Conservation (phyloP, 2,888 invertebrate genomes). For the Ophion costatus region DNA sequence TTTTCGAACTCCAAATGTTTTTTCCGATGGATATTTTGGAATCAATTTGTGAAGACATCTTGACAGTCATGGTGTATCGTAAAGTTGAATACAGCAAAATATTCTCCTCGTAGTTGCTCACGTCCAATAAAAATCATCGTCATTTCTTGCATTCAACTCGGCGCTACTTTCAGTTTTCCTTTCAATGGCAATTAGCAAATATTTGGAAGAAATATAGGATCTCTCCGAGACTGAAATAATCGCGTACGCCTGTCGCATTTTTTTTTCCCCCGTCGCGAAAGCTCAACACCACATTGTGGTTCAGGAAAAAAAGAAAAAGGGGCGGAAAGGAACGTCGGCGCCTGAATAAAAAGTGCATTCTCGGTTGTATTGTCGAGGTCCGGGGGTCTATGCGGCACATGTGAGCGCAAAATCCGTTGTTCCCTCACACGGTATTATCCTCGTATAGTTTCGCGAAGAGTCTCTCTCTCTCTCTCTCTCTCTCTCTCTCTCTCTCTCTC, state of each 20-base stretch:
- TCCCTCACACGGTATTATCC: constrained; percentile 50
- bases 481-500: neutral
- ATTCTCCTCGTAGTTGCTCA: no score
- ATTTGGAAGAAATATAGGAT: constrained; percentile 18
- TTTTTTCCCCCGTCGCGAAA: neutral
- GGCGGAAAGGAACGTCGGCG: constrained; percentile 16
- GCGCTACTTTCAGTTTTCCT: no score
- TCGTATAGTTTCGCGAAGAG: constrained; percentile 43
- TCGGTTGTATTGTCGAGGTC: constrained; percentile 52
- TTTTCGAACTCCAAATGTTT: no score
- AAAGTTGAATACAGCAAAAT: no score
- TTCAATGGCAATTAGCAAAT: constrained; percentile 1
- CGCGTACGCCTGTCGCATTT: constrained; percentile 2
- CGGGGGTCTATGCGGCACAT: constrained; percentile 35
- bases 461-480: constrained; percentile 24
- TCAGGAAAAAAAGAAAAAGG: constrained; percentile 5
- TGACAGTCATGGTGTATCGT: no score
- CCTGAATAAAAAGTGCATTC: constrained; percentile 50
- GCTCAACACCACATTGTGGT: neutral
- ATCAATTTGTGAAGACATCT: no score
- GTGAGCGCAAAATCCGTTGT: constrained; percentile 55
- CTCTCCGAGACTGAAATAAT: constrained; percentile 35
- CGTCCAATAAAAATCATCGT: no score
- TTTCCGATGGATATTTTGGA: no score
- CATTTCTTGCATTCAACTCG: no score